Conservation (phyloP, 2,797 vertebrate species). For the Sebastes jordani region DNA sequence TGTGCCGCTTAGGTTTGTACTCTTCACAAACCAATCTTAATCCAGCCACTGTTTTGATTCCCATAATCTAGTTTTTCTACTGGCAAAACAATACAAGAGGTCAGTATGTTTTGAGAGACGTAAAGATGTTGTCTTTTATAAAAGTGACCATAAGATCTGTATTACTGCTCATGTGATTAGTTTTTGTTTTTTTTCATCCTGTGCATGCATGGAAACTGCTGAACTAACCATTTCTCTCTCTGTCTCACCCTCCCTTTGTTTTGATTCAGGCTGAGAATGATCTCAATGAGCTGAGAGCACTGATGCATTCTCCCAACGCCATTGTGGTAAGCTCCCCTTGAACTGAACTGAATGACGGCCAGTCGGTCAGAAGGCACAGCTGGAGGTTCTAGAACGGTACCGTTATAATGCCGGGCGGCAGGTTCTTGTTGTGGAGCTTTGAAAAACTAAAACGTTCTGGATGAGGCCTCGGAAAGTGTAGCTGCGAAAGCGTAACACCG, state of each 20-base stretch:
- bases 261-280: constrained; percentile 96
- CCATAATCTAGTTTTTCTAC: not conserved
- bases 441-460: constrained; percentile 37
- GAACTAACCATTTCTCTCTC: constrained; percentile 81
- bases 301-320: constrained; percentile 99
- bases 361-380: constrained; percentile 38
- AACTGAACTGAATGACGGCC: constrained; percentile 49
- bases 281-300: constrained; percentile 99
- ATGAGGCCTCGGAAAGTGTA: not conserved
- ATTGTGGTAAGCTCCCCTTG: constrained; percentile 93
- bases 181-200: not conserved
- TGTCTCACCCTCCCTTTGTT: constrained; percentile 73
- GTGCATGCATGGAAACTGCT: constrained; percentile 68
- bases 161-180: constrained; percentile 20
- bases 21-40: not conserved
- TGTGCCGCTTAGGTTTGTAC: not conserved
- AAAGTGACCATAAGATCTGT: not conserved
- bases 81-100: not conserved
- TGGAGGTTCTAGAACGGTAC: constrained; percentile 66
- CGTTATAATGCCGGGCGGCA: constrained; percentile 1
- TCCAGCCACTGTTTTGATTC: not conserved
- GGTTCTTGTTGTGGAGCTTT: constrained; percentile 27
- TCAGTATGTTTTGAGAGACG: not conserved
- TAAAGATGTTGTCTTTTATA: not conserved
- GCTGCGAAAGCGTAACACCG: not conserved